These are phyloP conservation scores for Pristionchus maxplancki DNA, from an alignment of 2,888 invertebrate genomes.

Conservation along the genomic window DNA sequence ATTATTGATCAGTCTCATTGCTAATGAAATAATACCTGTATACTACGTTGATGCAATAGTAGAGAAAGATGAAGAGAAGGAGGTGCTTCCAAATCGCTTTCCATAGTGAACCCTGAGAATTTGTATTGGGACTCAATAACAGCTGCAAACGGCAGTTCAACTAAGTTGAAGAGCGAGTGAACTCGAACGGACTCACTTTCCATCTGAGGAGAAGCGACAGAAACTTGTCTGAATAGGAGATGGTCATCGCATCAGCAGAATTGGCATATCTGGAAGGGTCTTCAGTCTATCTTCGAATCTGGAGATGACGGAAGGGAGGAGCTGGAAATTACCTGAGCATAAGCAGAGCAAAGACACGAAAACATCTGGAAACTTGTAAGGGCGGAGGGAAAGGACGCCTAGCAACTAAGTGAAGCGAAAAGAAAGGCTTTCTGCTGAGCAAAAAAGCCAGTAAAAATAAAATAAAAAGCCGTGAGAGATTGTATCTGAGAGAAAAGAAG, in stretches of 20 bases:
- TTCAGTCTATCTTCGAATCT: neutral
- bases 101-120: slow-evolving; percentile 65
- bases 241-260: slow-evolving; percentile 63
- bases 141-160: neutral
- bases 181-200: no score
- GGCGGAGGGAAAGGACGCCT: neutral
- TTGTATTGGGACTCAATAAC: neutral
- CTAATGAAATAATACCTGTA: slow-evolving; percentile 59
- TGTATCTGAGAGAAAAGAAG: slow-evolving; percentile 17
- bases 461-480: neutral
- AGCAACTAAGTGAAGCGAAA: slow-evolving; percentile 14
- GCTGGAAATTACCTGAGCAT: neutral
- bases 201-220: slow-evolving; percentile 69
- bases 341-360: neutral
- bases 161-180: neutral
- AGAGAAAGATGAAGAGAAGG: slow-evolving; percentile 65
- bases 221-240: slow-evolving; percentile 71
- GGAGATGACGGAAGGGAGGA: neutral
- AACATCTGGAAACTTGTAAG: slow-evolving; percentile 17
- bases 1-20: neutral
- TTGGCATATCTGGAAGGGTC: slow-evolving; percentile 13
- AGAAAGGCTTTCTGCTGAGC: neutral
- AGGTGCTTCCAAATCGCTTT: slow-evolving; percentile 72
- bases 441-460: neutral
- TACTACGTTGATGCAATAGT: slow-evolving; percentile 66